A percentile compares a stretch with the other conserved stretches of the same genome.
phyloP scores from a whole-genome alignment of 2,113 vertebrate genomes.

The Electrona antarctica region DNA sequence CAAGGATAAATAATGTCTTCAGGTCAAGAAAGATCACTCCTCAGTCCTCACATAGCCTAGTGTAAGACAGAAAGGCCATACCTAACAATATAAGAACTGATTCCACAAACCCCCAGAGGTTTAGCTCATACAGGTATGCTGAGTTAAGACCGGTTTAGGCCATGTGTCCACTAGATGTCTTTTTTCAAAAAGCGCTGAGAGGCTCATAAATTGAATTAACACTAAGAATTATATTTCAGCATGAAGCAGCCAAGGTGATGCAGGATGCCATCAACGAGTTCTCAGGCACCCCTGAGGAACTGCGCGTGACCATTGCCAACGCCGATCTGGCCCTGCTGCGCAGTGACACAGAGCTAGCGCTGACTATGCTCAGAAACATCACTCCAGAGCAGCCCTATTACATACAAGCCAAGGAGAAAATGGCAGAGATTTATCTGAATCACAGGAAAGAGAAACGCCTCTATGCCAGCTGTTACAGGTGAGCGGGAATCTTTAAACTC shows the following conservation, averaged over 20 bases:
- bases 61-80: too few species aligned
- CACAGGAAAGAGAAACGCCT: conserved; percentile 93
- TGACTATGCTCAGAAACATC: conserved; percentile 90
- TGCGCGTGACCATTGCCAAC: conserved; percentile 91
- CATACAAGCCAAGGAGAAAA: conserved; percentile 93
- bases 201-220: too few species aligned
- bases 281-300: conserved; percentile 90
- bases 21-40: too few species aligned
- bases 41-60: too few species aligned
- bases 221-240: conserved; percentile 74
- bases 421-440: conserved; percentile 93
- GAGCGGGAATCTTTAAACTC: not conserved
- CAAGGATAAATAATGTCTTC: too few species aligned
- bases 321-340: conserved; percentile 89
- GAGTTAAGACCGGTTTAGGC: too few species aligned
- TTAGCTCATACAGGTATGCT: too few species aligned
- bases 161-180: too few species aligned
- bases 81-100: too few species aligned
- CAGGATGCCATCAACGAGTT: conserved; percentile 97
- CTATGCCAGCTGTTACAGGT: conserved; percentile 95
- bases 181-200: too few species aligned
- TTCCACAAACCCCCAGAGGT: too few species aligned
- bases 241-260: conserved; percentile 94
- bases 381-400: conserved; percentile 93
- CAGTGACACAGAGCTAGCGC: conserved; percentile 88